A percentile compares a stretch with the other conserved stretches of the same genome.
phyloP scores from a whole-genome alignment of 2,888 invertebrate genomes.

The Caenorhabditis japonica region DNA sequence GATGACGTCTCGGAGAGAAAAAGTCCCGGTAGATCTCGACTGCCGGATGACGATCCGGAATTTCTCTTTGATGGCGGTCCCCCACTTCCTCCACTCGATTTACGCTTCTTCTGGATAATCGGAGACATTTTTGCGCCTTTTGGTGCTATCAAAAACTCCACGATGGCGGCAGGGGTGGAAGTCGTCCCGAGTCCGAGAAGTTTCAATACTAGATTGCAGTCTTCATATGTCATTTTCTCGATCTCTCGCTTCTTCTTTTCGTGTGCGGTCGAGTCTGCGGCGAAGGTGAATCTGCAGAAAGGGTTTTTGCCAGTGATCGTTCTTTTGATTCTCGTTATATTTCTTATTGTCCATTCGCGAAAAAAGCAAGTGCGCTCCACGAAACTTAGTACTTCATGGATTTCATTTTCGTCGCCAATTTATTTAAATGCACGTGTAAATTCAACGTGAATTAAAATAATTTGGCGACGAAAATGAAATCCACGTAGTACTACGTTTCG shows the following conservation, averaged over 20 bases:
- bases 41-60: not conserved
- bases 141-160: slow-evolving; percentile 13
- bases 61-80: not conserved
- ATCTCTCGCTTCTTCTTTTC: not conserved
- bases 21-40: not conserved
- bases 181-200: not conserved
- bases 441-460: too few species aligned
- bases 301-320: not conserved
- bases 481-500: too few species aligned
- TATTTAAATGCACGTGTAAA: too few species aligned
- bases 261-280: not conserved
- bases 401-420: too few species aligned
- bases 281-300: slow-evolving; percentile 9
- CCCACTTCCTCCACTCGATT: not conserved
- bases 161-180: not conserved
- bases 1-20: slow-evolving; percentile 12
- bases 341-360: too few species aligned
- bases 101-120: not conserved
- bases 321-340: too few species aligned
- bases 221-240: not conserved
- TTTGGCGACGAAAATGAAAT: too few species aligned
- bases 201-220: not conserved
- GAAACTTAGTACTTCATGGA: too few species aligned
- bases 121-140: too few species aligned
- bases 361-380: too few species aligned